Evolutionary conservation across 2,888 invertebrate species (phyloP), one percentile per base, ranked within the genome.

Genomic region (Dryobotodes eremita): DNA sequence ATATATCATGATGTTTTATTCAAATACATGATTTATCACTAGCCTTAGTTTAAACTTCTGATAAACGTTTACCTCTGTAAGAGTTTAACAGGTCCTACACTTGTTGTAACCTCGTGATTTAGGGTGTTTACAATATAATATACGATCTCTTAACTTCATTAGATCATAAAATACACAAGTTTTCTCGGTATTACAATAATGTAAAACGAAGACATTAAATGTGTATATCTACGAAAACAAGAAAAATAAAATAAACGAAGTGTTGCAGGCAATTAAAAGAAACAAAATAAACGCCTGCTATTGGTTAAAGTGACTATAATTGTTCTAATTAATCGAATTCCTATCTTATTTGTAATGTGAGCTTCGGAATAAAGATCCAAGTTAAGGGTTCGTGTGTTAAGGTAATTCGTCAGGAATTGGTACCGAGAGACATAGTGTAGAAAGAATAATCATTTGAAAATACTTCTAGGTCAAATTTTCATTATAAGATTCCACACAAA

Each of bases 281-380:
- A 55, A 79, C 48, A 55, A 75, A 70, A 73, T 61, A 85, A 80
- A 85, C 74, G 76, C 36, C 17, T 36, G 23, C 15, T n/a, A 86
- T 83, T 85, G 75, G 76, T 50, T 83, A 68, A 77, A 85, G 53
- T 86, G 84, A 66, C 68, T 65, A 61, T 72, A 82, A 87, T 78
- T 76, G 82, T 59, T 65, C n/a, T 79, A 84, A 84, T 84, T 86
- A 82, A 71, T 86, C 65, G 68, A 70, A 79, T 84, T 79, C 75
- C 77, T 62, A 76, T 81, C 69, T 65, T 77, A 23, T 69, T 71
- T 26, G 75, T 76, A 66, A 61, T 53, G 31, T 26, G 23, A 77
- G 23, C 53, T 61, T 55, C 50, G 26, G 20, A 31, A 31, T 53
- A 36, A 68, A 68, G 7, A 71, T 55, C 13, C 53, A 31, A 71